phyloP scores from a whole-genome alignment of 2,113 vertebrate species.

The Anguilla japonica region DNA sequence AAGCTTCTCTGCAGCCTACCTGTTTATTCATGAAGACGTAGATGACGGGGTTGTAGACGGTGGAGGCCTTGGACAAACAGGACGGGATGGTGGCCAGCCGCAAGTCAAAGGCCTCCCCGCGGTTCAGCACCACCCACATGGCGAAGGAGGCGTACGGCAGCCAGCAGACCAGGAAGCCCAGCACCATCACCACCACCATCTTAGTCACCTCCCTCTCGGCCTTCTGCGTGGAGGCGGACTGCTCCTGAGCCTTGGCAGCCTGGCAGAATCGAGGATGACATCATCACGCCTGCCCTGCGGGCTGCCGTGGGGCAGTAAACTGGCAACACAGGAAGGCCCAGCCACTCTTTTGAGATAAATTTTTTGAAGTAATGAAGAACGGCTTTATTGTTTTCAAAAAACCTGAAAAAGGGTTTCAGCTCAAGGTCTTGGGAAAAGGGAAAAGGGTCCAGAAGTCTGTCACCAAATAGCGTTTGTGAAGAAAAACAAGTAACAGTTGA shows the following conservation, averaged over 20 bases:
- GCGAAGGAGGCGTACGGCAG: conserved; percentile 67
- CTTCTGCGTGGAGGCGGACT: conserved; percentile 73
- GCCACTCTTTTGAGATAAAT: no score
- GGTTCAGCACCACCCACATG: conserved; percentile 62
- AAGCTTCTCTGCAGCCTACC: conserved; percentile 33
- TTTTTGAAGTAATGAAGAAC: no score
- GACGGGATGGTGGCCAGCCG: conserved; percentile 66
- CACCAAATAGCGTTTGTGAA: no score
- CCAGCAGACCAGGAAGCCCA: conserved; percentile 72
- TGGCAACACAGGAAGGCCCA: no score
- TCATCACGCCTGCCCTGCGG: background rate
- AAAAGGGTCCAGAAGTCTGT: no score
- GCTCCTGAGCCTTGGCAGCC: conserved; percentile 70
- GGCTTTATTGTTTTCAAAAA: no score
- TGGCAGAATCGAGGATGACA: conserved; percentile 34
- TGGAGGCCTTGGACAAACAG: conserved; percentile 68
- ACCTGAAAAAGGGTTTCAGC: no score
- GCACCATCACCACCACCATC: conserved; percentile 74
- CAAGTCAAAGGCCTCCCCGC: conserved; percentile 61
- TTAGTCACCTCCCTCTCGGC: conserved; percentile 71
- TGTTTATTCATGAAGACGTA: conserved; percentile 75
- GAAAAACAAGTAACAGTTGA: no score
- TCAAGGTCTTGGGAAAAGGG: no score
- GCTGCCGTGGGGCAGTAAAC: no score
- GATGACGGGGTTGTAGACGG: conserved; percentile 75